A percentile compares a stretch with the other conserved stretches of the same genome.
Evolutionary conservation across 1,140 invertebrate genomes (phyloP).

Genomic region (Cotesia typhae): DNA sequence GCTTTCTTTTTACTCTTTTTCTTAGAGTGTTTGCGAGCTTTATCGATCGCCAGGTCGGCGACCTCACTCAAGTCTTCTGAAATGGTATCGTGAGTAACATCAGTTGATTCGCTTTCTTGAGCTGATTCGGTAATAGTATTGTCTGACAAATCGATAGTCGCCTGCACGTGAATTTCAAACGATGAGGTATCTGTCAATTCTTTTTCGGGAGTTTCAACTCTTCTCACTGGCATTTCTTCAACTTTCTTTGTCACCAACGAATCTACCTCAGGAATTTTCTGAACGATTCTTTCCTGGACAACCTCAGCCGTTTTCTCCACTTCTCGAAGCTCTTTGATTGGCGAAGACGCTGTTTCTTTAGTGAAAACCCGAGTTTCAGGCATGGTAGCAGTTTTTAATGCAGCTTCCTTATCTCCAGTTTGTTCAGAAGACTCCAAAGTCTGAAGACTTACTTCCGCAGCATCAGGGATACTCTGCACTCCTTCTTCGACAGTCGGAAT

Average conservation of each 20-base stretch:
- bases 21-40: slow-evolving; percentile 42
- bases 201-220: slow-evolving; percentile 40
- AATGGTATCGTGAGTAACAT: slow-evolving; percentile 46
- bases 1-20: slow-evolving; percentile 45
- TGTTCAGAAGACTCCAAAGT: slow-evolving; percentile 32
- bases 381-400: slow-evolving; percentile 28
- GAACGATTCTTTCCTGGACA: neutral
- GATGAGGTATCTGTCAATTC: slow-evolving; percentile 48
- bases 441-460: slow-evolving; percentile 45
- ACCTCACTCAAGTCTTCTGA: slow-evolving; percentile 44
- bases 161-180: slow-evolving; percentile 57
- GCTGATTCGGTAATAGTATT: slow-evolving; percentile 49
- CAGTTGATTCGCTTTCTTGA: slow-evolving; percentile 35
- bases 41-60: slow-evolving; percentile 6
- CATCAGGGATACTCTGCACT: slow-evolving; percentile 48
- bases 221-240: slow-evolving; percentile 8
- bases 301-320: slow-evolving; percentile 44
- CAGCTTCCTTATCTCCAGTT: slow-evolving; percentile 9
- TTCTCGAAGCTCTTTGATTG: slow-evolving; percentile 18
- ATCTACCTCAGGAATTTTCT: neutral
- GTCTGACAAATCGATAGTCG: slow-evolving; percentile 56
- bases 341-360: slow-evolving; percentile 18
- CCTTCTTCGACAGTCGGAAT: slow-evolving; percentile 45
- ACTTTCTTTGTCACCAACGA: slow-evolving; percentile 1
- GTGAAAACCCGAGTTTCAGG: slow-evolving; percentile 21